These are phyloP conservation scores for Eristalis arbustorum DNA, from an alignment of 2,888 invertebrate genomes.

Conservation along the genomic window DNA sequence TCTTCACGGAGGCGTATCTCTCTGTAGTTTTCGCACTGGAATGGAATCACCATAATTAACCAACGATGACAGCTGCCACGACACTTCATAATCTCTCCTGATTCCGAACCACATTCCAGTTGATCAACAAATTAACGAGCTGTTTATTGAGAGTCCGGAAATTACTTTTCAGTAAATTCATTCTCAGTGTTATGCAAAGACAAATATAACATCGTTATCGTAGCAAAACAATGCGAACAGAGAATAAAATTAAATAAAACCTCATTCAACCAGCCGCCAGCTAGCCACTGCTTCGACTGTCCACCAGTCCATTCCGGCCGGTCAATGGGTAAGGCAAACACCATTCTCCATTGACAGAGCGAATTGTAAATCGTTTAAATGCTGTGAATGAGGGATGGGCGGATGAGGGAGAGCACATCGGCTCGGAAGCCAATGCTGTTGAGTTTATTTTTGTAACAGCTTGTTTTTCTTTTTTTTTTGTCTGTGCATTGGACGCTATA, in stretches of 20 bases:
- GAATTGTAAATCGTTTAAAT: constrained; percentile 34
- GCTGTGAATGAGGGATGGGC: neutral
- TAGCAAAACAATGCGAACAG: neutral
- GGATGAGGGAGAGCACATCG: neutral
- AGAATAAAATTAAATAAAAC: too few relatives aligned
- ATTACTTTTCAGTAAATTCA: neutral
- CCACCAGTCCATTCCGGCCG: too few relatives aligned
- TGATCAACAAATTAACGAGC: neutral
- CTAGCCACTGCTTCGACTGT: neutral
- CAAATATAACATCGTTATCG: neutral
- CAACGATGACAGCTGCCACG: too few relatives aligned
- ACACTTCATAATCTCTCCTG: too few relatives aligned
- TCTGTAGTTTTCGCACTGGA: too few relatives aligned
- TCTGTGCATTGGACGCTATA: neutral
- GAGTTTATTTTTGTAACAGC: neutral
- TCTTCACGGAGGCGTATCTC: too few relatives aligned
- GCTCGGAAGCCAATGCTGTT: neutral
- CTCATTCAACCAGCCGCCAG: neutral
- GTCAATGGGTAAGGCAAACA: neutral
- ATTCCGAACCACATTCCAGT: neutral
- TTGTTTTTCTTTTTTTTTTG: neutral
- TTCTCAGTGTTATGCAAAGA: neutral
- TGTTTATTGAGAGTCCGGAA: neutral
- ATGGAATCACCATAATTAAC: too few relatives aligned
- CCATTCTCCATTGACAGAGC: constrained; percentile 22